phyloP scores from a whole-genome alignment of 2,113 vertebrate species.

The Promerops cafer region DNA sequence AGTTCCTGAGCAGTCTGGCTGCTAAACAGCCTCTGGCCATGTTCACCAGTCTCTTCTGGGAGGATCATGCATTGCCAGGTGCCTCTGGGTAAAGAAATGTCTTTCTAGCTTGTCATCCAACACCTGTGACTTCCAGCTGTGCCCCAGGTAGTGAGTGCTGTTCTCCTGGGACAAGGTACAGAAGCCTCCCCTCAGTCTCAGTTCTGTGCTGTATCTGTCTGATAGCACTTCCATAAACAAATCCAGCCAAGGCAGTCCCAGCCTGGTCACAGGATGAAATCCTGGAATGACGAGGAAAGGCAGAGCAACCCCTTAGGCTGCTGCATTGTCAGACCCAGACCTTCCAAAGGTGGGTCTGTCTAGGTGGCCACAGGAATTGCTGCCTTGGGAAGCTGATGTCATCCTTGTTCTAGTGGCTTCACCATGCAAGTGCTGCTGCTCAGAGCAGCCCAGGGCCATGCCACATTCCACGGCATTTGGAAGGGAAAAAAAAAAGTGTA shows the following conservation, averaged over 20 bases:
- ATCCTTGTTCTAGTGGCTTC: background rate
- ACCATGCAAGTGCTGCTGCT: background rate
- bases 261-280: background rate
- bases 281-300: fast-evolving
- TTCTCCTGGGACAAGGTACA: background rate
- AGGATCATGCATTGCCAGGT: background rate
- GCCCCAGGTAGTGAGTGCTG: background rate
- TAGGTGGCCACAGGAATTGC: background rate
- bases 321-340: background rate
- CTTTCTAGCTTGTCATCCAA: background rate
- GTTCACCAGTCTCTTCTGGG: background rate
- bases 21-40: background rate
- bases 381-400: background rate
- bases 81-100: background rate
- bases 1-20: background rate
- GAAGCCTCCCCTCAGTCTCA: background rate
- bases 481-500: background rate
- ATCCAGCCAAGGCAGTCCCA: background rate
- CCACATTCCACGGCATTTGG: background rate
- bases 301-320: background rate
- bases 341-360: background rate
- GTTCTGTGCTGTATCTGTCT: background rate
- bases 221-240: background rate
- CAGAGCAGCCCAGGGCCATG: background rate
- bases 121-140: background rate